phyloP scores from a whole-genome alignment of 2,113 vertebrate genomes.

The Andinoacara biseriatus region DNA sequence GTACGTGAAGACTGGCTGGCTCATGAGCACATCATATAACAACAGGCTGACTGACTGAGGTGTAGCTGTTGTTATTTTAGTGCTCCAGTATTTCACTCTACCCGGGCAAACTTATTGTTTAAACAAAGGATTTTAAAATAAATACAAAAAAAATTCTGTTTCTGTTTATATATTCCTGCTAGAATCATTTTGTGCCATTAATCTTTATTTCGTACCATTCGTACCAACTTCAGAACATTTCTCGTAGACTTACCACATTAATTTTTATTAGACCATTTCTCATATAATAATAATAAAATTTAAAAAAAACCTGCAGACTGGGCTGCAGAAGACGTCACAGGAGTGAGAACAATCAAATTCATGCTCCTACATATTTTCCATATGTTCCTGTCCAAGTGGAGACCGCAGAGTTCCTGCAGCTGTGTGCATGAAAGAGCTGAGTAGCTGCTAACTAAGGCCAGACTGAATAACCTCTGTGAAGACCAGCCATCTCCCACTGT shows the following conservation, averaged over 20 bases:
- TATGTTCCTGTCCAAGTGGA: slow-evolving; percentile 19
- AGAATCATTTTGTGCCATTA: neutral
- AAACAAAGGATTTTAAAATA: neutral
- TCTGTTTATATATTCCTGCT: neutral
- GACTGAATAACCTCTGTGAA: slow-evolving; percentile 54
- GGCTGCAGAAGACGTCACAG: slow-evolving; percentile 24
- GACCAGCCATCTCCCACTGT: slow-evolving; percentile 56
- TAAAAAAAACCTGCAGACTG: neutral
- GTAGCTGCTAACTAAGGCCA: slow-evolving; percentile 66
- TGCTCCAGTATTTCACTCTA: neutral
- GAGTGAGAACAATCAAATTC: slow-evolving; percentile 36
- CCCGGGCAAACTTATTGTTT: neutral
- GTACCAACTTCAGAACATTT: neutral
- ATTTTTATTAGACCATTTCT: slow-evolving; percentile 4
- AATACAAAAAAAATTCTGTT: neutral
- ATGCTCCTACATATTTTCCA: slow-evolving; percentile 64
- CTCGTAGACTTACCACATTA: neutral
- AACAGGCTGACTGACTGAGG: neutral
- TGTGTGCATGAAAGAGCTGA: slow-evolving; percentile 54
- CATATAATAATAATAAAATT: neutral
- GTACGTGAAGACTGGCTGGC: neutral
- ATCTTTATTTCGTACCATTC: neutral
- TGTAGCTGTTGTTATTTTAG: neutral
- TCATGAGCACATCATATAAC: slow-evolving; percentile 24
- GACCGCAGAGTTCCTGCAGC: slow-evolving; percentile 58